These are phyloP conservation scores for Micropoecilia bifurca DNA, from an alignment of 2,797 vertebrate species.

Conservation along the genomic window DNA sequence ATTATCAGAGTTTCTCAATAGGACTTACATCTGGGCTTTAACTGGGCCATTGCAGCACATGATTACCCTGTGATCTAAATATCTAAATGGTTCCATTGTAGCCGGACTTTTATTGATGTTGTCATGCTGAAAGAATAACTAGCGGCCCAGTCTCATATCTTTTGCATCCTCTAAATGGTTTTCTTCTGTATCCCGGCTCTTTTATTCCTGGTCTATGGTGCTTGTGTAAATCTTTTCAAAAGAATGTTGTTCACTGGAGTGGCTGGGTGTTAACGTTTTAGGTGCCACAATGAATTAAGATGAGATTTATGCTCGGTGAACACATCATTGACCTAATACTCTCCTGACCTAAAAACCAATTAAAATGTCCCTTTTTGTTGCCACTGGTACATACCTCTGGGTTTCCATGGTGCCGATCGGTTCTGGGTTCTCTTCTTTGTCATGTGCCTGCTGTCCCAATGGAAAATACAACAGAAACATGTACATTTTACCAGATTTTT, in stretches of 20 bases:
- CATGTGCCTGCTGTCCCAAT: conserved; percentile 48
- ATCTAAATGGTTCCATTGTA: not conserved
- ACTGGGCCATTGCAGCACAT: not conserved
- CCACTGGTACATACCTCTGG: conserved; percentile 68
- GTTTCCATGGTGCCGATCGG: conserved; percentile 61
- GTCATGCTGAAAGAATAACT: not conserved
- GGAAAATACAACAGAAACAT: conserved; percentile 15
- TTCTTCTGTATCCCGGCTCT: not conserved
- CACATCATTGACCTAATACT: conserved; percentile 62
- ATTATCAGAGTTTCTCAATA: not conserved
- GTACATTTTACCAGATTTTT: not conserved
- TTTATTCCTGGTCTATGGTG: conserved; percentile 23
- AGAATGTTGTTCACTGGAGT: conserved; percentile 48
- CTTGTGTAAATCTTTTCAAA: conserved; percentile 42
- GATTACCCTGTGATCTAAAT: not conserved
- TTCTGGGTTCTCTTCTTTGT: conserved; percentile 43
- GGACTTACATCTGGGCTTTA: not conserved
- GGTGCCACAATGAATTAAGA: conserved; percentile 41
- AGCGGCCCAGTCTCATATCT: not conserved
- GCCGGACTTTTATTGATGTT: not conserved
- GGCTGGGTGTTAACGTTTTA: conserved; percentile 56
- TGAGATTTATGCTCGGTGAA: conserved; percentile 50
- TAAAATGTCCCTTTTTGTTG: conserved; percentile 51
- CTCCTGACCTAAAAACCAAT: conserved; percentile 64
- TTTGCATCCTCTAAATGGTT: not conserved